phyloP scores from a whole-genome alignment of 2,888 invertebrate species.

The Hololepta plana region DNA sequence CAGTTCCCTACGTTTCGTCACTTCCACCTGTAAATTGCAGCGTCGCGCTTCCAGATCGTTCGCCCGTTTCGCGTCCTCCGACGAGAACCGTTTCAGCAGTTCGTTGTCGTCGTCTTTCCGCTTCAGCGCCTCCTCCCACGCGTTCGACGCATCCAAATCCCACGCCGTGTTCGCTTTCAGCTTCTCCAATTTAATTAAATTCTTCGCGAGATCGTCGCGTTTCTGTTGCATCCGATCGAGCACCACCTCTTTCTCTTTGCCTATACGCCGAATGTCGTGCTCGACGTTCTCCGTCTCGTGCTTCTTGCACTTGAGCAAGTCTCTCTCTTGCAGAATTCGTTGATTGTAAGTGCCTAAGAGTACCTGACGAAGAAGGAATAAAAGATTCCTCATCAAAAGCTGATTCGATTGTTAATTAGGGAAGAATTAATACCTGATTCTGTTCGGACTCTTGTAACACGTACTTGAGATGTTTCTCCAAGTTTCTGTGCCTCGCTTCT shows the following conservation, averaged over 20 bases:
- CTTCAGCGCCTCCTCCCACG: constrained; percentile 54
- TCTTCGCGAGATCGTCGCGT: constrained; percentile 32
- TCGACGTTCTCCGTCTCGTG: constrained; percentile 31
- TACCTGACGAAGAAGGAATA: constrained; percentile 28
- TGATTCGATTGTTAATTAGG: constrained; percentile 3
- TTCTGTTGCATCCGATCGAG: constrained; percentile 28
- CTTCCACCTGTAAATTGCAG: constrained; percentile 29
- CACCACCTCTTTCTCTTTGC: constrained; percentile 27
- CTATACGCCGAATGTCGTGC: constrained; percentile 31
- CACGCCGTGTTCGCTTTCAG: constrained; percentile 49
- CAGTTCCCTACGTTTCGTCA: constrained; percentile 27
- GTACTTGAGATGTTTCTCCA: constrained; percentile 31
- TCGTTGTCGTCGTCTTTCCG: constrained; percentile 49
- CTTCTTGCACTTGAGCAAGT: constrained; percentile 21
- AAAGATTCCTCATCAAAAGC: constrained; percentile 4
- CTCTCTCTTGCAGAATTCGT: constrained; percentile 49
- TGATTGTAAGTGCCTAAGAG: constrained; percentile 47
- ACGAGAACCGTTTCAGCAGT: constrained; percentile 52
- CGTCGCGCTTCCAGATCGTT: constrained; percentile 39
- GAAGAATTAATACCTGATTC: constrained; percentile 28
- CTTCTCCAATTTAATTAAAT: constrained; percentile 40
- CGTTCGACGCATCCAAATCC: constrained; percentile 45
- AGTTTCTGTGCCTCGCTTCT: constrained; percentile 18
- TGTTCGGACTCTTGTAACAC: constrained; percentile 34
- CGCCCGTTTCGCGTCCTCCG: constrained; percentile 48